These are phyloP conservation scores for Globicephala melas DNA, from an alignment of 2,113 vertebrate species.

Conservation along the genomic window DNA sequence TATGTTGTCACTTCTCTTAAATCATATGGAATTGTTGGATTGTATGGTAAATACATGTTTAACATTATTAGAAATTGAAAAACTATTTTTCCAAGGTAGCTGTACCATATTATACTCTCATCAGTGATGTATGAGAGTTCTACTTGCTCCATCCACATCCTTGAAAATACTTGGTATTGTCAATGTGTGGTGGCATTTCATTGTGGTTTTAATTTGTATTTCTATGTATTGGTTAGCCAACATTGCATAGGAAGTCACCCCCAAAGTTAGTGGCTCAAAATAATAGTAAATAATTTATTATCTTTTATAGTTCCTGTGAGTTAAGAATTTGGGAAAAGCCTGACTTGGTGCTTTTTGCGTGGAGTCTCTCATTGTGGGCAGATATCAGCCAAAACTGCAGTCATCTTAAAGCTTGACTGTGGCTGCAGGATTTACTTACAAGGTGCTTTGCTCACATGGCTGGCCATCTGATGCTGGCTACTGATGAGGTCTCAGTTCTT, in stretches of 20 bases:
- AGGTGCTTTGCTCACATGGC: no score
- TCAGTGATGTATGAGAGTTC: background rate
- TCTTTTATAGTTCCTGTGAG: background rate
- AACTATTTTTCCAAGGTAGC: background rate
- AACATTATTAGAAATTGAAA: background rate
- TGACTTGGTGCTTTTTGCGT: background rate
- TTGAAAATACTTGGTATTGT: background rate
- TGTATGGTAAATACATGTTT: background rate
- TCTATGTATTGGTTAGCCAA: background rate
- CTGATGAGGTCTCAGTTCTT: background rate
- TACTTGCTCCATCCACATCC: background rate
- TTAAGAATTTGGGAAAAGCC: background rate
- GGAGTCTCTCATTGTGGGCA: background rate
- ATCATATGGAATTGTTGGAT: background rate
- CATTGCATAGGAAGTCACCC: background rate
- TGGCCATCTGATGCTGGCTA: background rate
- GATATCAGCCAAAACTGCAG: background rate
- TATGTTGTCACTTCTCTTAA: background rate
- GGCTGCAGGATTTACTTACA: background rate
- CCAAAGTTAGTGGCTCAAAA: background rate
- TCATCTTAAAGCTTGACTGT: background rate
- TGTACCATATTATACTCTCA: background rate
- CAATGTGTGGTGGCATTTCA: background rate
- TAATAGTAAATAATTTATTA: background rate
- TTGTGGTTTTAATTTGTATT: background rate